Conservation (phyloP, 2,113 vertebrate species). For the Cebus imitator region DNA sequence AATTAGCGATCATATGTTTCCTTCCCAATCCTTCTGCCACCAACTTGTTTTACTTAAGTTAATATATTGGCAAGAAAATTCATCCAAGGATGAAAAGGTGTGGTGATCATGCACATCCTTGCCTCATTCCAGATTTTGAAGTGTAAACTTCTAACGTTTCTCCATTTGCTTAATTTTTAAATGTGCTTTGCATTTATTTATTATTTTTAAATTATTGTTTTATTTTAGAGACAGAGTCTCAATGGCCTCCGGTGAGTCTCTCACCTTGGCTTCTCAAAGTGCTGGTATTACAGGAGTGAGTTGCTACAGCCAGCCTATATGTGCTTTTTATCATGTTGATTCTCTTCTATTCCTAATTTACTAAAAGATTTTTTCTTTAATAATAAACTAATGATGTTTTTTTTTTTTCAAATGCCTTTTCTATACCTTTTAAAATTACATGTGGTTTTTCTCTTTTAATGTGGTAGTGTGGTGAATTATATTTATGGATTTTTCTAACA, state of each 20-base stretch:
- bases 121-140: neutral
- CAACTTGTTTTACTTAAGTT: slow-evolving; percentile 1
- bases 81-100: neutral
- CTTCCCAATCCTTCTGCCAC: neutral
- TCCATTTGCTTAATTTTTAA: slow-evolving; percentile 5
- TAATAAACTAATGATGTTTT: neutral
- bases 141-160: neutral
- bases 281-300: neutral
- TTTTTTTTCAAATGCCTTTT: neutral
- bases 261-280: neutral
- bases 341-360: neutral
- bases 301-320: neutral
- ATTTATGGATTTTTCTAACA: slow-evolving; percentile 7
- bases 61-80: neutral
- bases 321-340: neutral
- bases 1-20: slow-evolving; percentile 43
- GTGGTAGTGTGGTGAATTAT: neutral
- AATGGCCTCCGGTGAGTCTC: neutral
- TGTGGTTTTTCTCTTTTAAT: slow-evolving; percentile 7
- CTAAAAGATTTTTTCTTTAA: slow-evolving; percentile 28
- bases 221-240: neutral
- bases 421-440: neutral
- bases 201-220: neutral
- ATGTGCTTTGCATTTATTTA: neutral
- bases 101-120: neutral